Evolutionary conservation across 1,140 invertebrate genomes (phyloP).

Genomic region (Chironomus striatipennis): DNA sequence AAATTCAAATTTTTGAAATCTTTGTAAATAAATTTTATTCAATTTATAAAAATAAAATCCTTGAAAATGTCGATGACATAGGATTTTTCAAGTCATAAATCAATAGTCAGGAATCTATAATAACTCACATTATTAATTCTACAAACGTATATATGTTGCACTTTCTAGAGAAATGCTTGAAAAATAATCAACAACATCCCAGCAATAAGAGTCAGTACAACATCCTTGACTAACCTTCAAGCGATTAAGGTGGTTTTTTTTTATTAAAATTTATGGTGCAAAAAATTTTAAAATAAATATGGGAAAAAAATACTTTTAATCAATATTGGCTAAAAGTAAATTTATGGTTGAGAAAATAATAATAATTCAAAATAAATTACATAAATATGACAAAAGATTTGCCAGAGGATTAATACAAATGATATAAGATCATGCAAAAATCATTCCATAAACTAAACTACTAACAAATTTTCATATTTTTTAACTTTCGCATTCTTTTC

Average conservation of each 20-base stretch:
- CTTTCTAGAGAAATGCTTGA: no score
- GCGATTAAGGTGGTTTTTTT: background rate
- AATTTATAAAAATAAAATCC: no score
- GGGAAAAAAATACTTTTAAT: background rate
- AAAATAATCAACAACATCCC: background rate
- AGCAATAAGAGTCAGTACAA: background rate
- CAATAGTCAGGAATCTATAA: no score
- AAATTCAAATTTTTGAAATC: no score
- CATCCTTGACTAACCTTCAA: background rate
- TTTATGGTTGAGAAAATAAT: constrained; percentile 1
- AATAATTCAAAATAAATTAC: background rate
- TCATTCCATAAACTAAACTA: constrained; percentile 14
- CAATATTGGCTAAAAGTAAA: background rate
- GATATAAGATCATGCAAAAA: background rate
- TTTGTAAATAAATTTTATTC: no score
- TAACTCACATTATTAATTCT: no score
- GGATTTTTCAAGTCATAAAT: no score
- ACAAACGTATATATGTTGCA: no score
- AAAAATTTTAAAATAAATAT: background rate
- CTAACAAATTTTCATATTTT: background rate
- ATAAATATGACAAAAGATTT: background rate
- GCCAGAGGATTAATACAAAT: background rate
- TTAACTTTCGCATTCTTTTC: background rate
- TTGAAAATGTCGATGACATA: no score
- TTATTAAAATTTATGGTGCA: constrained; percentile 14